These are phyloP conservation scores for Hypocryptadius cinnamomeus DNA, from an alignment of 2,113 vertebrate species.

Conservation along the genomic window DNA sequence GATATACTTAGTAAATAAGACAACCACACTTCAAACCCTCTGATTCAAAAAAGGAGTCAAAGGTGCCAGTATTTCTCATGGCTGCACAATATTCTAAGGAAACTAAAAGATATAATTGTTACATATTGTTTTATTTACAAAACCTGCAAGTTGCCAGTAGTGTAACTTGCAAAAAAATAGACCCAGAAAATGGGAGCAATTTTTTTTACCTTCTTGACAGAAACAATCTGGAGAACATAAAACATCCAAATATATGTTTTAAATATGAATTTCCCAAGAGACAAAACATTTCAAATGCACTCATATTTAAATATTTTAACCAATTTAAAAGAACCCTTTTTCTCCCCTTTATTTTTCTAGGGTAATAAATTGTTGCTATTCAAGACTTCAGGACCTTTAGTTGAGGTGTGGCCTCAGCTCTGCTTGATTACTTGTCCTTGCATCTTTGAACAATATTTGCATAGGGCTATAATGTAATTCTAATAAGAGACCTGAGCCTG, in stretches of 20 bases:
- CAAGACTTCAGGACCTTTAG: background rate
- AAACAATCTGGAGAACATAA: background rate
- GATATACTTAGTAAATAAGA: background rate
- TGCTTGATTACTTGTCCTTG: background rate
- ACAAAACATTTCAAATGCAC: background rate
- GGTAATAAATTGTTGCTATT: background rate
- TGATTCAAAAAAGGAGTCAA: background rate
- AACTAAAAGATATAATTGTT: background rate
- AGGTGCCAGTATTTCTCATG: background rate
- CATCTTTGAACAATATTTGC: background rate
- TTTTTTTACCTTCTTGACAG: background rate
- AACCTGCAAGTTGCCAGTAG: background rate
- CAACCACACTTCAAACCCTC: background rate
- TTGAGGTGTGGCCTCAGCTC: background rate
- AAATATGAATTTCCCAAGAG: background rate
- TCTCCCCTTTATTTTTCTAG: background rate
- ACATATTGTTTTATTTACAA: background rate
- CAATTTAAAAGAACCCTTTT: background rate
- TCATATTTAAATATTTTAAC: background rate
- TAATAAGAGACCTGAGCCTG: background rate
- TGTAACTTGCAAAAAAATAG: background rate
- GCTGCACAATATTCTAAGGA: background rate
- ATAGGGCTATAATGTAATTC: background rate
- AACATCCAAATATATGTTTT: constrained; percentile 8
- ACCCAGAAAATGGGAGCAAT: background rate